Percentiles rank a stretch among this genome's conserved stretches.
Conservation (phyloP, 1,140 invertebrate genomes). For the Lepidostoma basale region DNA sequence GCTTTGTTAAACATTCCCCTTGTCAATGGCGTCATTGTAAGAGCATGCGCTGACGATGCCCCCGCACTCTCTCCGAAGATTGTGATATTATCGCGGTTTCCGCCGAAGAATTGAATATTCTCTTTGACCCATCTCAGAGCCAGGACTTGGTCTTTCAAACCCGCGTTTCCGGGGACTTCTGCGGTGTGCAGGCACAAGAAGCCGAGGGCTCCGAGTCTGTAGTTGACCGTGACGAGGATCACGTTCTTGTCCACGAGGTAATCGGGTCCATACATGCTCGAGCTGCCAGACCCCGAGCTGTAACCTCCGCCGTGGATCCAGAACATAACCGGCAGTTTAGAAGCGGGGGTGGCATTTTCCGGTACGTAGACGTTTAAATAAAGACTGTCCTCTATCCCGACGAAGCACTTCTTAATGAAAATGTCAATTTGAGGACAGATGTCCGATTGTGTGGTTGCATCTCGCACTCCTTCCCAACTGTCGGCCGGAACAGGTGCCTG, state of each 20-base stretch:
- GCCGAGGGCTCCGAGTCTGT: constrained; percentile 67
- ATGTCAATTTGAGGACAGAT: constrained; percentile 42
- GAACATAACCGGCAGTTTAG: constrained; percentile 65
- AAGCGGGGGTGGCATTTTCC: constrained; percentile 32
- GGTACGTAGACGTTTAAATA: constrained; percentile 52
- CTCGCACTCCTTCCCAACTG: constrained; percentile 54
- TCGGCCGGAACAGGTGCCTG: constrained; percentile 57
- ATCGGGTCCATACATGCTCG: constrained; percentile 56
- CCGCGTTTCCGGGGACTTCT: constrained; percentile 73
- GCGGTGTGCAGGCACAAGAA: constrained; percentile 71
- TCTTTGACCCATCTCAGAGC: constrained; percentile 70
- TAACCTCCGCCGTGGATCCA: constrained; percentile 76
- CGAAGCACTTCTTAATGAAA: constrained; percentile 33
- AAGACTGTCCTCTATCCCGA: constrained; percentile 50
- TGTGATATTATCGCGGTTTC: constrained; percentile 68
- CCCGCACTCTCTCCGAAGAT: constrained; percentile 73
- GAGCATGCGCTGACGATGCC: constrained; percentile 52
- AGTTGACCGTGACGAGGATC: constrained; percentile 67
- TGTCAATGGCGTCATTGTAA: constrained; percentile 43
- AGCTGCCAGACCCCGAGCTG: constrained; percentile 56
- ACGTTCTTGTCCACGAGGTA: constrained; percentile 63
- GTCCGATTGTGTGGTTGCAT: constrained; percentile 52
- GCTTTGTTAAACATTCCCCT: constrained; percentile 47
- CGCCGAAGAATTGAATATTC: constrained; percentile 73
- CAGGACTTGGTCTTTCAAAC: constrained; percentile 71